Base-by-base conservation (phyloP, 2,797 vertebrate genomes). In the Micropoecilia bifurca region DNA sequence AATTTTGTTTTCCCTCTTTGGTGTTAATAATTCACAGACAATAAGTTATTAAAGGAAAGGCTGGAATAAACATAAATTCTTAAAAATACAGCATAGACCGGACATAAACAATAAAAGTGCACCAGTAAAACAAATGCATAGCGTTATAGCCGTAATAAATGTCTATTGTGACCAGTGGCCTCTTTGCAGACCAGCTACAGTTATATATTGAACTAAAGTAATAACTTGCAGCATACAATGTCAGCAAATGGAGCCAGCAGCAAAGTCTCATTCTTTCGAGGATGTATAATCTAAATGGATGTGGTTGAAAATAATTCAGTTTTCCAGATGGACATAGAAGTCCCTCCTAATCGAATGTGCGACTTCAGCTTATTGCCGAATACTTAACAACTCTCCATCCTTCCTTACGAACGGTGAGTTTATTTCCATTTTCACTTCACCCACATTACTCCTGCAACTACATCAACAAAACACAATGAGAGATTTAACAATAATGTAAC, bases 261-360 rank as follows among this genome's bases (percentile, higher is more conserved):
- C 73, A 87, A 88, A 28, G 79, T 89, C 81, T 87, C 73, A 78
- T 84, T 91, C 76, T 92, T 92, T 57, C 82, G 90, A 83, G 82
- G 82, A 87, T 80, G 82, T 83, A 89, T 88, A 85, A 89, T 87
- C 84, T 79, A 92, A 91, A 93, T 91, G 88, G 88, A 91, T 87
- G 91, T 88, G 84, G 94, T 93, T 92, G 90, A 93, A 90, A 77
- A 88, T 87, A 87, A 92, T 92, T 87, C 85, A 85, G 86, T 84
- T 91, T 89, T 93, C 91, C 90, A 93, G 91, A 91, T 94, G 91
- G 90, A 93, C 90, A 77, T 76, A 78, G 84, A 81, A 78, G 83
- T 82, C 79, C 84, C 75, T 87, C 80, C 89, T 91, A 94, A 94
- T 87, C 91, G 84, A 93, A 94, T 91, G 88, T 57, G 92, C 66